These are phyloP conservation scores for Ceraclea dissimilis DNA, from an alignment of 2,888 invertebrate species.

Conservation along the genomic window DNA sequence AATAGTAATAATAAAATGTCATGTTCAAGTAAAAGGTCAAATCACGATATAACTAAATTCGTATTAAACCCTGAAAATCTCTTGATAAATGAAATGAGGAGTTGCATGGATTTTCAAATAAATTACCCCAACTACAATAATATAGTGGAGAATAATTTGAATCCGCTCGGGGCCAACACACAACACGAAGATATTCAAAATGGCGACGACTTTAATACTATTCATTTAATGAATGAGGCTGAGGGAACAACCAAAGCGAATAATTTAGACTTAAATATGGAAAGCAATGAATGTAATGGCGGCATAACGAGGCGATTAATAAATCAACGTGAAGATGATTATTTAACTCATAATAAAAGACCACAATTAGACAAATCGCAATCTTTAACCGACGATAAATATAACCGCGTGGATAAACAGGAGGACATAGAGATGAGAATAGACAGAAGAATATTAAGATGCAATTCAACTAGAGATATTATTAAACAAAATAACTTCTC, in stretches of 20 bases:
- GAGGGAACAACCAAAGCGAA: background rate
- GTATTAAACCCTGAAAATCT: conserved; percentile 17
- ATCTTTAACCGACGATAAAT: conserved; percentile 6
- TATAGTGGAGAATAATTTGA: background rate
- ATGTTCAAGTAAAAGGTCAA: conserved; percentile 7
- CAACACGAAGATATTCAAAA: background rate
- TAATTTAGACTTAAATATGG: background rate
- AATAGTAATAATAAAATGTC: background rate
- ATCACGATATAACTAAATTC: conserved; percentile 17
- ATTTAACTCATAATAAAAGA: background rate
- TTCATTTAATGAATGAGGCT: background rate
- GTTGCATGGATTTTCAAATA: background rate
- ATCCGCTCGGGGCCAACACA: background rate
- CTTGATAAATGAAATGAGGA: background rate
- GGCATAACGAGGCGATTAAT: conserved; percentile 12
- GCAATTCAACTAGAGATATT: conserved; percentile 10
- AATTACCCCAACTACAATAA: background rate
- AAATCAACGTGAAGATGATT: conserved; percentile 1
- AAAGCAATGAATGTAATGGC: background rate
- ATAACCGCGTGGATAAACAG: conserved; percentile 6
- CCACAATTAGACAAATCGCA: conserved; percentile 13
- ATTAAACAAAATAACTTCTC: conserved; percentile 19
- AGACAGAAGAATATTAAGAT: conserved; percentile 3
- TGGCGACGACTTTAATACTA: background rate
- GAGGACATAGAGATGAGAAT: conserved; percentile 9